Evolutionary conservation across 2,797 vertebrate genomes (phyloP).

Genomic region (Centropyge bicolor): DNA sequence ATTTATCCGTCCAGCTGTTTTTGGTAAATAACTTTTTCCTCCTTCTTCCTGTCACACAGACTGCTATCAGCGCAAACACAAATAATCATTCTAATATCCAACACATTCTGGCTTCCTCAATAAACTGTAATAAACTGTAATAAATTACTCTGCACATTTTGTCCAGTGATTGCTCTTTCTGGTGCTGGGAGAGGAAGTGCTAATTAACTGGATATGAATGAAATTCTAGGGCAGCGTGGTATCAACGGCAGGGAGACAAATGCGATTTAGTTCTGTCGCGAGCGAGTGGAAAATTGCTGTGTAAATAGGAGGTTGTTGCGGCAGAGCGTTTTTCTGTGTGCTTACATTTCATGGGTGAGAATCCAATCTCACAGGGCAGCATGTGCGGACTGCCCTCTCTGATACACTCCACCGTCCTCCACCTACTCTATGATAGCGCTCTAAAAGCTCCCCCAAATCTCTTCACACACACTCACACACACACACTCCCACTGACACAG

Average conservation of each 20-base stretch:
- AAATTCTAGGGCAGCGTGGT: constrained; percentile 67
- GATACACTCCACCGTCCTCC: constrained; percentile 78
- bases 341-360: constrained; percentile 85
- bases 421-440: constrained; percentile 82
- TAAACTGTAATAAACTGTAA: constrained; percentile 80
- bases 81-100: constrained; percentile 79
- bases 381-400: constrained; percentile 75
- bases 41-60: constrained; percentile 39
- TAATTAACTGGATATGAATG: constrained; percentile 83
- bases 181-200: constrained; percentile 68
- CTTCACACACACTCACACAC: constrained; percentile 59
- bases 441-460: constrained; percentile 78
- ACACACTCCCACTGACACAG: constrained; percentile 57
- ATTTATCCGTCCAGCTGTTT: constrained; percentile 81
- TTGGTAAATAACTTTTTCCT: constrained; percentile 75
- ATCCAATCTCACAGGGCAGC: constrained; percentile 82
- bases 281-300: constrained; percentile 83
- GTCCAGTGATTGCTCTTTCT: constrained; percentile 78
- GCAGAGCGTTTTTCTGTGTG: constrained; percentile 75
- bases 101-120: constrained; percentile 68
- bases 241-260: constrained; percentile 77
- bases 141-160: constrained; percentile 77
- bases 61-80: constrained; percentile 63
- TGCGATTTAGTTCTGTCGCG: constrained; percentile 74
- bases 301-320: constrained; percentile 84